These are phyloP conservation scores for Artibeus jamaicensis DNA, from an alignment of 2,797 vertebrate genomes.

Conservation along the genomic window DNA sequence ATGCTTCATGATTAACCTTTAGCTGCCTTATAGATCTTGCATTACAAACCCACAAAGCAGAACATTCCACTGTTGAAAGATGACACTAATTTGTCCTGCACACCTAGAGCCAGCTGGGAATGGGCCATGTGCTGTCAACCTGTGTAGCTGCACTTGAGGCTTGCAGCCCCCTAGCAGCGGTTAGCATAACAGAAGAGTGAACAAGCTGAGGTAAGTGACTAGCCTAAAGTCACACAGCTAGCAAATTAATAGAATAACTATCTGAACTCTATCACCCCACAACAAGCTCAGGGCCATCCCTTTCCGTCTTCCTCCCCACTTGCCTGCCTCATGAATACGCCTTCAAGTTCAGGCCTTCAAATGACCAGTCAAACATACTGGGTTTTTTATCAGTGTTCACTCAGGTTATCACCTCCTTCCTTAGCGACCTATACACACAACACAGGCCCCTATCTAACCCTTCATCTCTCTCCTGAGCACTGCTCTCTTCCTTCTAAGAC, in stretches of 20 bases:
- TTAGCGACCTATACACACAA: not conserved
- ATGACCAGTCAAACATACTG: not conserved
- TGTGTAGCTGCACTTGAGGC: not conserved
- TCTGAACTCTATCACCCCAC: not conserved
- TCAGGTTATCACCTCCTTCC: not conserved
- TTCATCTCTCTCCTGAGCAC: not conserved
- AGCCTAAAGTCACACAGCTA: not conserved
- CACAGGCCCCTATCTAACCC: not conserved
- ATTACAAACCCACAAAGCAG: not conserved
- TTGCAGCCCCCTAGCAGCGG: too few relatives aligned
- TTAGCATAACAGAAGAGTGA: not conserved
- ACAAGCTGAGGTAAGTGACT: not conserved
- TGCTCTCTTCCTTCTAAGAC: not conserved
- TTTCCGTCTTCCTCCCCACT: not conserved
- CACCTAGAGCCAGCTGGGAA: not conserved
- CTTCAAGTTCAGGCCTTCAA: not conserved
- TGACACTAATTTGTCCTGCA: not conserved
- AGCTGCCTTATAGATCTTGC: not conserved
- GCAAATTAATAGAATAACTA: not conserved
- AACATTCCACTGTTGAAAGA: not conserved
- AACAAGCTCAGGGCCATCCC: not conserved
- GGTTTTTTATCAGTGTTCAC: not conserved
- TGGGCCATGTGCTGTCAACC: too few relatives aligned
- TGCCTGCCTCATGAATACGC: not conserved
- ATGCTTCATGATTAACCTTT: not conserved